Evolutionary conservation across 2,113 vertebrate species (phyloP).

Genomic region (Ursus arctos): DNA sequence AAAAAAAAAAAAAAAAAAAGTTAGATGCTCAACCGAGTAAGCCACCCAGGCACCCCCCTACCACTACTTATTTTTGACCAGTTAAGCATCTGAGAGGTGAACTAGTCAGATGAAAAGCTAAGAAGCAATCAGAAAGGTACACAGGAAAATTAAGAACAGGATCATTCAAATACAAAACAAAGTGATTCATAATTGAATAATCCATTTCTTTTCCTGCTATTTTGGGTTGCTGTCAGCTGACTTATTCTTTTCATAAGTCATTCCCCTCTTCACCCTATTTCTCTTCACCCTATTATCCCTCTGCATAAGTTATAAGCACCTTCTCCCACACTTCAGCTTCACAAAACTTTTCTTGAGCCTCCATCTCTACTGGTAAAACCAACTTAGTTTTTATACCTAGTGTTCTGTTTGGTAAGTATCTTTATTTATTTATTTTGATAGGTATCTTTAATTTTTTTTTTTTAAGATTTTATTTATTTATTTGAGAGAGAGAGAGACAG

Average conservation of each 20-base stretch:
- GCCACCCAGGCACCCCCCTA: not conserved
- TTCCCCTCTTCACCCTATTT: not conserved
- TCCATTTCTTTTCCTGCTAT: constrained; percentile 20
- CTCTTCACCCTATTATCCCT: not conserved
- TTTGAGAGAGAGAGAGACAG: no score
- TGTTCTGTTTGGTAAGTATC: not conserved
- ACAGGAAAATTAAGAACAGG: constrained; percentile 41
- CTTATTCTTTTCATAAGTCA: not conserved
- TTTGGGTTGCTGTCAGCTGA: constrained; percentile 5
- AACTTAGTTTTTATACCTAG: constrained; percentile 40
- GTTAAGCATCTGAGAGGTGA: constrained; percentile 15
- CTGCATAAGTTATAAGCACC: not conserved
- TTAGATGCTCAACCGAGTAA: not conserved
- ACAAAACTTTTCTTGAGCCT: not conserved
- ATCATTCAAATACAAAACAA: constrained; percentile 17
- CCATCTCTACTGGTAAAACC: not conserved
- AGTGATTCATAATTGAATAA: constrained; percentile 56
- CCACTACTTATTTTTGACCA: constrained; percentile 39
- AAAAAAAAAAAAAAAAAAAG: not conserved
- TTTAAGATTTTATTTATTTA: no score
- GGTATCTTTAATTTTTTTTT: not conserved
- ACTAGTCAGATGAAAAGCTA: constrained; percentile 43
- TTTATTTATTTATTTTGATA: not conserved
- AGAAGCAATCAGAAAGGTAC: not conserved
- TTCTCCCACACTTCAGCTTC: not conserved